Conservation (phyloP, 2,888 invertebrate species). For the Phoronis australis region DNA sequence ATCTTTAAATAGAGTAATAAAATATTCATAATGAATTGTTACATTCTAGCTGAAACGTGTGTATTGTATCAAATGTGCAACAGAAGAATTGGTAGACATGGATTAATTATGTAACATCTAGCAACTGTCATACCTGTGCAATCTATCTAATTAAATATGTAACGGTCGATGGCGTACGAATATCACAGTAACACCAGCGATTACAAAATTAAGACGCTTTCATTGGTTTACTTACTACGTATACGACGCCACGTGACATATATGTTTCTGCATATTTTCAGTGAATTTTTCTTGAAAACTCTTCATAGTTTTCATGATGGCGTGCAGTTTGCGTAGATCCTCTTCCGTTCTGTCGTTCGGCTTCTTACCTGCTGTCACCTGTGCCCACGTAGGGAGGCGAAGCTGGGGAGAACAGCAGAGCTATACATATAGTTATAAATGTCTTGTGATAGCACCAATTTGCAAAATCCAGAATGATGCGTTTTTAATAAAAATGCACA, state of each 20-base stretch:
- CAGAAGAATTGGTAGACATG: too few relatives aligned
- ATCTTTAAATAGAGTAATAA: too few relatives aligned
- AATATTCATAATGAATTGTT: too few relatives aligned
- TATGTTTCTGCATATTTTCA: slow-evolving; percentile 16
- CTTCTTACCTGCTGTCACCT: slow-evolving; percentile 12
- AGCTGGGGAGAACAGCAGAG: not conserved
- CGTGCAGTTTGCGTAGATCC: slow-evolving; percentile 18
- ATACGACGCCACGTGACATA: slow-evolving; percentile 19
- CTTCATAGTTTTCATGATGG: slow-evolving; percentile 17
- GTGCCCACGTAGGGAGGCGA: slow-evolving; percentile 15
- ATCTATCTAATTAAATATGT: too few relatives aligned
- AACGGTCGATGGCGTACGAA: too few relatives aligned
- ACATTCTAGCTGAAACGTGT: not conserved
- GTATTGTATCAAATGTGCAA: too few relatives aligned
- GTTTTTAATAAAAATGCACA: too few relatives aligned
- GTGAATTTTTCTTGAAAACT: slow-evolving; percentile 22
- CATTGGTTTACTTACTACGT: slow-evolving; percentile 13
- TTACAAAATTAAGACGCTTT: not conserved
- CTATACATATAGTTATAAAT: not conserved
- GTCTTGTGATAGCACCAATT: too few relatives aligned
- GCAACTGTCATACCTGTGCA: too few relatives aligned
- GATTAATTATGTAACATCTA: too few relatives aligned
- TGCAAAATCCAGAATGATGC: too few relatives aligned
- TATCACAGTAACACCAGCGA: too few relatives aligned
- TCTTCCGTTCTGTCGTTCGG: slow-evolving; percentile 14